Conservation (phyloP, 2,888 invertebrate species). For the Cynaeus angustus region DNA sequence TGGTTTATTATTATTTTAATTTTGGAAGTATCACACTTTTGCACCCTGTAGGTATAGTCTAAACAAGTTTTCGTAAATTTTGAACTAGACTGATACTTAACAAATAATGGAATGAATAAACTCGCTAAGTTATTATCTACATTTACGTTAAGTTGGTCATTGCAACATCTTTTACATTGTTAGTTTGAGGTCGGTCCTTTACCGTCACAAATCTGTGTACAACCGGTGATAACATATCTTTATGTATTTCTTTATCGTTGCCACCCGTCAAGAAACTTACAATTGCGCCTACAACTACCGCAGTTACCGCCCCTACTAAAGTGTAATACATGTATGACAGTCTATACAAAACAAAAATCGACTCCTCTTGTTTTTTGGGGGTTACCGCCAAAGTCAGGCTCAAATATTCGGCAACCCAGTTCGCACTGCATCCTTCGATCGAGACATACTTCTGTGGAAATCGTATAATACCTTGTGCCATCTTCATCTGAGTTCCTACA, state of each 20-base stretch:
- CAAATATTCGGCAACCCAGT: conserved; percentile 67
- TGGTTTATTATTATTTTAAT: no score
- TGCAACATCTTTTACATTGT: conserved; percentile 19
- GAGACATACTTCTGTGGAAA: conserved; percentile 79
- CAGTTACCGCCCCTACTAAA: conserved; percentile 80
- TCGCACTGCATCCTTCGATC: conserved; percentile 73
- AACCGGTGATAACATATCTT: conserved; percentile 78
- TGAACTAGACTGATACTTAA: neutral
- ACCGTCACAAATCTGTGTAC: conserved; percentile 75
- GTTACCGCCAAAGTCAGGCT: conserved; percentile 58
- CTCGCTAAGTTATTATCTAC: neutral
- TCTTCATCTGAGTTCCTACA: conserved; percentile 80
- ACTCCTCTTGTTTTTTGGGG: conserved; percentile 64
- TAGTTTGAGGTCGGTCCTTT: conserved; percentile 32
- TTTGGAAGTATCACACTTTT: no score
- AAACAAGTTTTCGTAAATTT: no score
- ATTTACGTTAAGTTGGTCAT: conserved; percentile 21
- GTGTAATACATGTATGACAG: conserved; percentile 88
- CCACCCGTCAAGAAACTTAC: conserved; percentile 81
- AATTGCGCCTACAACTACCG: conserved; percentile 78
- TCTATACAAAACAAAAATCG: conserved; percentile 79
- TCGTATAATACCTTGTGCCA: conserved; percentile 77
- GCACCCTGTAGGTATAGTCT: no score
- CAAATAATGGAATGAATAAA: neutral
- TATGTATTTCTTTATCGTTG: conserved; percentile 76